Evolutionary conservation across 2,113 vertebrate species (phyloP).

Genomic region (Anoura caudifer): DNA sequence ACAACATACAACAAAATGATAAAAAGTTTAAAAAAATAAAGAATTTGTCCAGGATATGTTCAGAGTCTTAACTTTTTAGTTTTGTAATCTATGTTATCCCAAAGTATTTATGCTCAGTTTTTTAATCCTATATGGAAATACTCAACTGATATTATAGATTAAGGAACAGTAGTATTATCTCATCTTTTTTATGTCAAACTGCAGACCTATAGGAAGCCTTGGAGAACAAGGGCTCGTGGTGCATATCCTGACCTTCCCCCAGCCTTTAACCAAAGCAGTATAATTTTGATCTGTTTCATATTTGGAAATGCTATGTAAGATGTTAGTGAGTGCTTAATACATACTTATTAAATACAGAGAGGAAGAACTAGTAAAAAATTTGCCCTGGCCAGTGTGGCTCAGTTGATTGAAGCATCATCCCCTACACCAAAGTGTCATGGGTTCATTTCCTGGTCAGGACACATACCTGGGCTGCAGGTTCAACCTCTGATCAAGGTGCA

Average conservation of each 20-base stretch:
- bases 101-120: background rate
- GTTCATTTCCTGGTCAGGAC: no score
- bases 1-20: background rate
- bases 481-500: no score
- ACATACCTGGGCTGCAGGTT: no score
- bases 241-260: background rate
- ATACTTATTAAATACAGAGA: background rate
- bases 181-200: background rate
- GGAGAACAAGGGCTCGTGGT: background rate
- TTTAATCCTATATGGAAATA: background rate
- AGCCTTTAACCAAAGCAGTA: background rate
- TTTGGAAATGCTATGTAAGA: background rate
- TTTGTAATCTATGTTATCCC: background rate
- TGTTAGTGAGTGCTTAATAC: background rate
- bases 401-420: no score
- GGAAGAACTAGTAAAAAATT: background rate
- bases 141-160: background rate
- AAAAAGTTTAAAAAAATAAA: background rate
- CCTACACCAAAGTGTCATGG: no score
- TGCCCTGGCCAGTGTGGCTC: no score
- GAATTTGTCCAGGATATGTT: background rate
- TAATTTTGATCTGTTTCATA: background rate
- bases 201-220: background rate
- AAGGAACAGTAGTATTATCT: background rate
- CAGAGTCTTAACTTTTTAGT: background rate